A percentile compares a stretch with the other conserved stretches of the same genome.
phyloP scores from a whole-genome alignment of 2,113 vertebrate genomes.

The Cricetomys ansorgei region DNA sequence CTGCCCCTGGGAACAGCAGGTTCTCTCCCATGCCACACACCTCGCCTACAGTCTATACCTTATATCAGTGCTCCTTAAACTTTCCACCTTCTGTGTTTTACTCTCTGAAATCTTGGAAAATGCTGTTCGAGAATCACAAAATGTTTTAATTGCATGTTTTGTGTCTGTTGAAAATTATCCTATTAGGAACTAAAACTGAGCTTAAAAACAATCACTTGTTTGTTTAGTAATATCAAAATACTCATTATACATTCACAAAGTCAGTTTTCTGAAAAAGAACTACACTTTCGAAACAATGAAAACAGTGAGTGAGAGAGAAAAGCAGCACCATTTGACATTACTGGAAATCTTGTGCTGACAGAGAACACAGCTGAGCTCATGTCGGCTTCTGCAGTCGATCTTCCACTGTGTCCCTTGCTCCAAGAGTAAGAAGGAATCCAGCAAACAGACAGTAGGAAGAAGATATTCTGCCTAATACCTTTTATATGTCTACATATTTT shows the following conservation, averaged over 20 bases:
- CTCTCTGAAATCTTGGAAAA: not conserved
- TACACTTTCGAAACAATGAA: not conserved
- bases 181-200: conserved; percentile 14
- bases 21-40: no score
- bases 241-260: not conserved
- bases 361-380: not conserved
- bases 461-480: not conserved
- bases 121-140: not conserved
- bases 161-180: not conserved
- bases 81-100: not conserved
- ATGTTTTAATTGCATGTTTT: not conserved
- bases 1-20: not conserved
- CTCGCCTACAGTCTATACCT: rapidly evolving
- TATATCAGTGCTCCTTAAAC: not conserved
- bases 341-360: not conserved
- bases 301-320: not conserved
- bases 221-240: not conserved
- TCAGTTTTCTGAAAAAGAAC: not conserved
- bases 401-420: not conserved
- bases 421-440: not conserved
- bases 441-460: not conserved
- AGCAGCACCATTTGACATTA: not conserved
- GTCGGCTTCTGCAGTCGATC: not conserved
- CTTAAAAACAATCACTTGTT: not conserved
- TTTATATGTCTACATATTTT: not conserved